Evolutionary conservation across 1,140 invertebrate species (phyloP), one percentile per base, ranked within the genome.

Genomic region (Aphidius gifuensis): DNA sequence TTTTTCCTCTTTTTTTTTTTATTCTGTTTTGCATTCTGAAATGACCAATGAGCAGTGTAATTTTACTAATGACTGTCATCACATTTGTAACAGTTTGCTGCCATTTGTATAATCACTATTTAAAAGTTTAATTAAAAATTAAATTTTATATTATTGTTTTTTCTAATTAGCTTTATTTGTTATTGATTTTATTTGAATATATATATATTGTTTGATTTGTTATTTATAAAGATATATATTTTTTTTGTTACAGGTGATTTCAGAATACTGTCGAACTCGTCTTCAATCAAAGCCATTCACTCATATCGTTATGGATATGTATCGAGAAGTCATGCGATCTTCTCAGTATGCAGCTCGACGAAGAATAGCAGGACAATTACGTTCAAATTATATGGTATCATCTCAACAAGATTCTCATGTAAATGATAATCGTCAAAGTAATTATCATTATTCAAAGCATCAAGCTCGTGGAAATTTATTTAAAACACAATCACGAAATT

Each of bases 291-390:
- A 83, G 50, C 84, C 85, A 3, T 86, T 87, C 69, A 85, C 84
- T 0, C 85, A 86, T 66, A 83, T 85, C 11, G 81, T 86, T 3
- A 86, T 86, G 84, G 85, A 87, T 66, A 78, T 87, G 71, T 84
- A 86, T 61, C 78, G 82, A 38, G 84, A 85, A 64, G 82, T 84
- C 2, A 69, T 83, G 58, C 73, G 72, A 45, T 81, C 78, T 0
- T 66, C 75, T 0, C 78, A 79, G 50, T 80, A 79, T 46, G 68
- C 68, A 5, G 74, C 72, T 1, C 68, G 78, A 5, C 79, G 74
- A 62, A 74, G 77, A 21, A 67, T 71, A 0, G 56, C 68, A 40
- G 39, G 71, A 39, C 64, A 73, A 54, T 58, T 59, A 6, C 53
- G 53, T 47, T 51, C 39, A 55, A 60, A 38, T 50, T 58, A 8